Conservation (phyloP, 2,113 vertebrate species). For the Pithys albifrons region DNA sequence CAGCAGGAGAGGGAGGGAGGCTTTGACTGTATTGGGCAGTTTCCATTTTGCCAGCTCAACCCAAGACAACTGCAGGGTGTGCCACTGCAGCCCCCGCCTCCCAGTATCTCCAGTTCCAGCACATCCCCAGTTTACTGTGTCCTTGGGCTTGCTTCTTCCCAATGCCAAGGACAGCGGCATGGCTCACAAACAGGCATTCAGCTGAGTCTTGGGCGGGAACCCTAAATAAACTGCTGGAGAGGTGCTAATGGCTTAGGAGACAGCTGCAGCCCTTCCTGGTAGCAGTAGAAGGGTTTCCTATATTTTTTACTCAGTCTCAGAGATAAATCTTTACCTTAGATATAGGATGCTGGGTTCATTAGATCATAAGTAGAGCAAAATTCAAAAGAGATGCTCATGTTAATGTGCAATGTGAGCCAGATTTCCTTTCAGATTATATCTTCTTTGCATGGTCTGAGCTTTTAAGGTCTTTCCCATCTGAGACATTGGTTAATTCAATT, state of each 20-base stretch:
- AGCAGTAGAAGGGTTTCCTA: not conserved
- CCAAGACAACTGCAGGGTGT: no score
- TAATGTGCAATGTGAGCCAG: not conserved
- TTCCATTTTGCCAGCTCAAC: no score
- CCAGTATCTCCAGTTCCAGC: not conserved
- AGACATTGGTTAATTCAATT: not conserved
- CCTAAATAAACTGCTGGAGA: not conserved
- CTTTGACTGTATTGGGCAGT: no score
- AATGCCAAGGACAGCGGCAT: not conserved
- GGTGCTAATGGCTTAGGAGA: not conserved
- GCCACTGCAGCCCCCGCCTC: not conserved
- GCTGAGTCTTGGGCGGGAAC: not conserved
- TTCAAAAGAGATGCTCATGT: not conserved
- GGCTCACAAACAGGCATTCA: not conserved
- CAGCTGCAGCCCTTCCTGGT: not conserved
- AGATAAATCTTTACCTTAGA: not conserved
- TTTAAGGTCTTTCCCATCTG: not conserved
- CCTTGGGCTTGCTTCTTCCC: not conserved
- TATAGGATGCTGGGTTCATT: not conserved
- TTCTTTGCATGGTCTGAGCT: not conserved
- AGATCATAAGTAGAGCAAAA: not conserved
- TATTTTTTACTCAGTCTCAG: not conserved
- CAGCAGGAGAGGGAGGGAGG: no score
- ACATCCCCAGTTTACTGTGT: fast-evolving
- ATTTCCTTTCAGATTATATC: not conserved